Percentiles rank a stretch among this genome's conserved stretches.
Evolutionary conservation across 1,140 invertebrate species (phyloP).

Genomic region (Latrodectus geometricus): DNA sequence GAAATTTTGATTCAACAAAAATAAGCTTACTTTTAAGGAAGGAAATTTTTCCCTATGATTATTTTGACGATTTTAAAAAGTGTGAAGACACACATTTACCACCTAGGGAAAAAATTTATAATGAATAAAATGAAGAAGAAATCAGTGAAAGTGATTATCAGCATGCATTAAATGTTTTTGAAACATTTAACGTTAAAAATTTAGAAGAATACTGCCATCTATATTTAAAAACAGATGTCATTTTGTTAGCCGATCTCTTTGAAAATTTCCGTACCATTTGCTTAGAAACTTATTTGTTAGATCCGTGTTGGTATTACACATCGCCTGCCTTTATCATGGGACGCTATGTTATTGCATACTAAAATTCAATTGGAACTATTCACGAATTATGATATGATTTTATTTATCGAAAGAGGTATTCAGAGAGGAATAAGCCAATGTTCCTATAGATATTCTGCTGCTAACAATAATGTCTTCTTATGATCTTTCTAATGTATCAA

Average conservation of each 20-base stretch:
- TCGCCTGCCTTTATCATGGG: no score
- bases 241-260: no score
- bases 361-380: constrained; percentile 2
- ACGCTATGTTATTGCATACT: no score
- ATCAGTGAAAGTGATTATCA: not conserved
- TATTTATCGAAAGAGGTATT: no score
- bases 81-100: constrained; percentile 4
- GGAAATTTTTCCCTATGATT: constrained; percentile 18
- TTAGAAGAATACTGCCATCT: not conserved
- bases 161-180: constrained; percentile 12
- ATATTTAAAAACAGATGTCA: no score
- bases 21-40: not conserved
- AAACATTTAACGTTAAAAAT: not conserved
- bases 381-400: constrained; percentile 13
- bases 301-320: no score
- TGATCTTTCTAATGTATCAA: no score
- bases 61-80: not conserved
- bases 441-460: no score
- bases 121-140: not conserved
- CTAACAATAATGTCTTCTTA: no score
- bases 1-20: not conserved
- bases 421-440: not conserved
- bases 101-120: not conserved
- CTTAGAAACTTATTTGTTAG: no score
- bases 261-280: no score